Percentiles rank a stretch among this genome's conserved stretches.
Conservation (phyloP, 2,797 vertebrate species). For the Sebastes iracundus region DNA sequence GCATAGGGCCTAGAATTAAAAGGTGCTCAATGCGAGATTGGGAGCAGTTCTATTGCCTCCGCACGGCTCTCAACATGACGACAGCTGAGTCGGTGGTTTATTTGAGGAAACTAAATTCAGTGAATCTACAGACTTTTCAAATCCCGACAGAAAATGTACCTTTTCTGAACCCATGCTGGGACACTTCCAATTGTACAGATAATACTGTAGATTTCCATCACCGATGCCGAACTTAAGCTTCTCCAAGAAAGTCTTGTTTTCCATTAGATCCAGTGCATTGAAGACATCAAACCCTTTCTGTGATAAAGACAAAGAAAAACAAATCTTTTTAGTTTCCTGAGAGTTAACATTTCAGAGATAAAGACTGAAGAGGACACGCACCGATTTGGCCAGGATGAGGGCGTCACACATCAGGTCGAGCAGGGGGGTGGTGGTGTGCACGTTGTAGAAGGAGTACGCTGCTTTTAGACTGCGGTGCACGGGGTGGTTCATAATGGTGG, state of each 20-base stretch:
- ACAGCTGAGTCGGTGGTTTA: background rate
- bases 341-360: background rate
- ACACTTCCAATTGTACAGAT: constrained; percentile 99
- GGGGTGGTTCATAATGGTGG: constrained; percentile 98
- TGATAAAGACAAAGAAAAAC: background rate
- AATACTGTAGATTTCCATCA: constrained; percentile 99
- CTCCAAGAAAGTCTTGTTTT: constrained; percentile 99
- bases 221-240: constrained; percentile 99
- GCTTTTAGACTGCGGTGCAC: constrained; percentile 98
- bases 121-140: background rate
- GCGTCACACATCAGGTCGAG: constrained; percentile 98
- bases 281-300: constrained; percentile 99
- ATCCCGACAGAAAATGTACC: constrained; percentile 71
- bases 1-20: background rate
- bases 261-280: constrained; percentile 99
- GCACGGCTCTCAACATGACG: no score
- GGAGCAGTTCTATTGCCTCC: no score
- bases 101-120: background rate
- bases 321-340: background rate
- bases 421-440: constrained; percentile 93
- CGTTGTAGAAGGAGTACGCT: constrained; percentile 98
- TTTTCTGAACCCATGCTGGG: constrained; percentile 98
- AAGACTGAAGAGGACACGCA: constrained; percentile 50
- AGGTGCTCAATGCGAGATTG: no score
- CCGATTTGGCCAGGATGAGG: constrained; percentile 96